phyloP scores from a whole-genome alignment of 2,113 vertebrate genomes.

The Maccullochella peelii region DNA sequence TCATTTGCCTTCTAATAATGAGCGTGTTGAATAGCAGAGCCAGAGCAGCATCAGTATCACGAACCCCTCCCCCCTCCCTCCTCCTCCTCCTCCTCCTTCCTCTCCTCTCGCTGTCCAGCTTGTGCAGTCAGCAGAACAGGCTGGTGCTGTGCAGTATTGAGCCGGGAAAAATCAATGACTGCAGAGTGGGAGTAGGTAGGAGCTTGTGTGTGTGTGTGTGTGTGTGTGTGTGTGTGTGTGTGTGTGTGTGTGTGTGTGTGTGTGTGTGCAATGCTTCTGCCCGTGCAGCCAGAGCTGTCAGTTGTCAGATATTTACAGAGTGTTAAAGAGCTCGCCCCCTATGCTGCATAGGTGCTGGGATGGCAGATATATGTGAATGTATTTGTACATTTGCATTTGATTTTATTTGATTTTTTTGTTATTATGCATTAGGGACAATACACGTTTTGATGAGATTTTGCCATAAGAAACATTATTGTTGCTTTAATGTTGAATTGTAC shows the following conservation, averaged over 20 bases:
- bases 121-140: slow-evolving; percentile 85
- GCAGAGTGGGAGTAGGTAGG: slow-evolving; percentile 73
- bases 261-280: slow-evolving; percentile 36
- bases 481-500: not conserved
- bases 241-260: slow-evolving; percentile 16
- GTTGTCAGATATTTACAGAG: slow-evolving; percentile 62
- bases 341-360: slow-evolving; percentile 3
- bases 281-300: slow-evolving; percentile 56
- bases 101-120: slow-evolving; percentile 62
- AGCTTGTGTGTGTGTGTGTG: slow-evolving; percentile 47
- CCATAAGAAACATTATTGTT: not conserved
- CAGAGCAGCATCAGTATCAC: slow-evolving; percentile 67
- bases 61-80: not conserved
- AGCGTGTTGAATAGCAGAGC: slow-evolving; percentile 66
- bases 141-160: slow-evolving; percentile 81
- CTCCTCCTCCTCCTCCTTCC: not conserved
- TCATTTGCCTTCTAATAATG: slow-evolving; percentile 67
- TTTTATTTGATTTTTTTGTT: not conserved
- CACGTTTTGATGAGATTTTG: not conserved
- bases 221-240: slow-evolving; percentile 35
- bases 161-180: slow-evolving; percentile 81
- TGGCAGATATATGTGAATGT: not conserved
- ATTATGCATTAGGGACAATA: no score
- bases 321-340: slow-evolving; percentile 38
- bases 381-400: not conserved